Evolutionary conservation across 2,113 vertebrate species (phyloP).

Genomic region (Regulus satrapa): DNA sequence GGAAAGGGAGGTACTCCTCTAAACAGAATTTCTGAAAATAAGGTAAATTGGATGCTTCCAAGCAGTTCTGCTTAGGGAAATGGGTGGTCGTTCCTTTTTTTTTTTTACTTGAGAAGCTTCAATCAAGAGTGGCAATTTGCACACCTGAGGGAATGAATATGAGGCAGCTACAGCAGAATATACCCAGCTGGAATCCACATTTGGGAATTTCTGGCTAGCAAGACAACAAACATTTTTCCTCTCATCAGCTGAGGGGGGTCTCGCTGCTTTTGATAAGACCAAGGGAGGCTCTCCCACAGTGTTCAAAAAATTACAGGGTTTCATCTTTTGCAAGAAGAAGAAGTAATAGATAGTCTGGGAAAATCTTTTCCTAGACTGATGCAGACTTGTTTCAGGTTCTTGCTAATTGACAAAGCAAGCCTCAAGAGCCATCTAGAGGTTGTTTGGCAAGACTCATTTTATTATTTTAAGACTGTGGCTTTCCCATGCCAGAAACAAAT

Average conservation of each 20-base stretch:
- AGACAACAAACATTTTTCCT: background rate
- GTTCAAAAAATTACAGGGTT: background rate
- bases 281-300: background rate
- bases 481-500: background rate
- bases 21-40: background rate
- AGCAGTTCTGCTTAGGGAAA: background rate
- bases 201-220: background rate
- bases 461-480: background rate
- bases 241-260: background rate
- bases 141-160: background rate
- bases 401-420: slow-evolving; percentile 53
- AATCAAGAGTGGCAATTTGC: background rate
- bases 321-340: background rate
- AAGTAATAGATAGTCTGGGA: background rate
- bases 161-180: background rate
- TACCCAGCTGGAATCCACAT: background rate
- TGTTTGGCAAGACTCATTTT: background rate
- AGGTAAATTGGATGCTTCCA: background rate
- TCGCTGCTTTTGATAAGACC: background rate
- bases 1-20: background rate
- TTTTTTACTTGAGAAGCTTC: background rate
- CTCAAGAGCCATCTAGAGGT: slow-evolving; percentile 66
- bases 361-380: background rate
- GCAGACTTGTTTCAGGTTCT: background rate
- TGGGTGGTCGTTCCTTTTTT: background rate